Evolutionary conservation across 1,140 invertebrate species (phyloP).

Genomic region (Panagrolaimus sp.): DNA sequence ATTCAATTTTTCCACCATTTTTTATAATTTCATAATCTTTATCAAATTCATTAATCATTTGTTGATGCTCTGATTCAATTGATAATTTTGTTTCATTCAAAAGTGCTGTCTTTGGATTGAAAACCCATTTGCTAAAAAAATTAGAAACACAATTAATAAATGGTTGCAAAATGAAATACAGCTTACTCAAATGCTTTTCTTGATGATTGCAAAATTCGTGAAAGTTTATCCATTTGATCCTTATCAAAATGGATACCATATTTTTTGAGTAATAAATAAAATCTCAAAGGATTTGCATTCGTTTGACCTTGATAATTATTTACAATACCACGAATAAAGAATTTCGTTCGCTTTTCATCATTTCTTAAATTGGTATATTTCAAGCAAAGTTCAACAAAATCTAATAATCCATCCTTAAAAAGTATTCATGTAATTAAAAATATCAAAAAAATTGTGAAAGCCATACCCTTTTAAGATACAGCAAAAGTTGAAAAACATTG

Average conservation of each 20-base stretch:
- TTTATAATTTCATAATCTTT: not conserved
- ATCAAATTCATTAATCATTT: not conserved
- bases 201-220: not conserved
- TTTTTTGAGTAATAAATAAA: slow-evolving; percentile 27
- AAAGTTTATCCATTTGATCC: not conserved
- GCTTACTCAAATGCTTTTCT: not conserved
- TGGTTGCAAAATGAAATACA: not conserved
- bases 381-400: slow-evolving; percentile 22
- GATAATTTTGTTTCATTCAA: not conserved
- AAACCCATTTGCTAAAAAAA: slow-evolving; percentile 12
- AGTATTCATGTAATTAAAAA: slow-evolving; percentile 16
- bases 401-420: not conserved
- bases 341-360: slow-evolving; percentile 14
- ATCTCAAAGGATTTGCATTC: not conserved
- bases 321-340: slow-evolving; percentile 24
- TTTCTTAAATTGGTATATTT: slow-evolving; percentile 23
- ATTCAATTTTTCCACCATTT: too few species aligned
- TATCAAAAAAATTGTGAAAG: not conserved
- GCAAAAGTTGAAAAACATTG: slow-evolving; percentile 7
- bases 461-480: not conserved
- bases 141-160: not conserved
- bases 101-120: not conserved
- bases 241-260: slow-evolving; percentile 8
- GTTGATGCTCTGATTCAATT: not conserved
- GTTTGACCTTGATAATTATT: not conserved